Evolutionary conservation across 1,140 invertebrate genomes (phyloP).

Genomic region (Hypothenemus hampei): DNA sequence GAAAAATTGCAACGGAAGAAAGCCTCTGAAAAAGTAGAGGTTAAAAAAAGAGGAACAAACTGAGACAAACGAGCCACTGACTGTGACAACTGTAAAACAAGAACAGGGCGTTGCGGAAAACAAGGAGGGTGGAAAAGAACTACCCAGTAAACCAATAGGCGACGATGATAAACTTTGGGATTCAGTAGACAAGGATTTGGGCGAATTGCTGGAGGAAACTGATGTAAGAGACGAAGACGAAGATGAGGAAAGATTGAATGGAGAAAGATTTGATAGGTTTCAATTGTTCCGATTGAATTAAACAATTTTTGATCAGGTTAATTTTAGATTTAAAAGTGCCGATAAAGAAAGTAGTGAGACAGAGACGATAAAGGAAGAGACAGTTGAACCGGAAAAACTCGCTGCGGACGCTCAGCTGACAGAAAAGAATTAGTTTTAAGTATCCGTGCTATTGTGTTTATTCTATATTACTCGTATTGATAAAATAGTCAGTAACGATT

Average conservation of each 20-base stretch:
- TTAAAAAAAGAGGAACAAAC: slow-evolving; percentile 30
- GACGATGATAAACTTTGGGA: slow-evolving; percentile 62
- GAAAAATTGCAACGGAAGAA: slow-evolving; percentile 59
- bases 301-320: background rate
- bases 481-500: too few species aligned
- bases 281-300: too few species aligned
- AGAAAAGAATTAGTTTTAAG: too few species aligned
- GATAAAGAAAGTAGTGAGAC: slow-evolving; percentile 10
- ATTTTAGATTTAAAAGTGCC: slow-evolving; percentile 10
- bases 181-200: slow-evolving; percentile 70
- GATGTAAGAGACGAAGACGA: slow-evolving; percentile 64
- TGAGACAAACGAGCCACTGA: too few species aligned
- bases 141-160: slow-evolving; percentile 25
- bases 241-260: slow-evolving; percentile 58
- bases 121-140: slow-evolving; percentile 32
- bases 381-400: background rate
- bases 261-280: slow-evolving; percentile 44
- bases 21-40: slow-evolving; percentile 39
- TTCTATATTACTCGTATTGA: too few species aligned
- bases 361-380: slow-evolving; percentile 4
- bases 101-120: slow-evolving; percentile 27
- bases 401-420: too few species aligned
- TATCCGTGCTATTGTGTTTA: too few species aligned
- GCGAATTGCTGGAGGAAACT: slow-evolving; percentile 60
- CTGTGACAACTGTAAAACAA: too few species aligned